phyloP scores from a whole-genome alignment of 2,113 vertebrate genomes.

The Hemibagrus wyckioides region DNA sequence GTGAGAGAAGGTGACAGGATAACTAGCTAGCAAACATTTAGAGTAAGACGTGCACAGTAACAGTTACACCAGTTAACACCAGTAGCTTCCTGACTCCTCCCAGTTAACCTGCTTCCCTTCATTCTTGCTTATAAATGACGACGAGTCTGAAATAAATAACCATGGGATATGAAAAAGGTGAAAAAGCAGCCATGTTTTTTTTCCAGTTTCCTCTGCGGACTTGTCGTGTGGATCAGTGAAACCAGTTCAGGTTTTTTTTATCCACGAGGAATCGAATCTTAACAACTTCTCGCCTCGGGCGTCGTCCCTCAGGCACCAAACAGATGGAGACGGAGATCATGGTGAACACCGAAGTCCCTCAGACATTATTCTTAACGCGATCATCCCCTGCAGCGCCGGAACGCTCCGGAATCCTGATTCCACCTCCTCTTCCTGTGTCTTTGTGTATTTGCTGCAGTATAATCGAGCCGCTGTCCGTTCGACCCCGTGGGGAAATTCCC shows the following conservation, averaged over 20 bases:
- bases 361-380: background rate
- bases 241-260: background rate
- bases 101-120: background rate
- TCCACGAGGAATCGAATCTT: background rate
- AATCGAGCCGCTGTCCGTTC: background rate
- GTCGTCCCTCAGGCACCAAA: background rate
- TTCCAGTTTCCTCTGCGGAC: background rate
- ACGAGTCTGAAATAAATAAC: background rate
- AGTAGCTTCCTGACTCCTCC: background rate
- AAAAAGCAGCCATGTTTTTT: background rate
- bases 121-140: background rate
- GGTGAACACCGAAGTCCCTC: background rate
- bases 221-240: background rate
- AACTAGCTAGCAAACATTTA: background rate
- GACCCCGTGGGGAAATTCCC: background rate
- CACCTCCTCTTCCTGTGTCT: background rate
- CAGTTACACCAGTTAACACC: background rate
- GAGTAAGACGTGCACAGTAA: background rate
- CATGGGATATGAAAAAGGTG: background rate
- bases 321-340: background rate
- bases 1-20: background rate
- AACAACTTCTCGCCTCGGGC: background rate
- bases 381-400: background rate
- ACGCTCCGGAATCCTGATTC: background rate
- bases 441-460: background rate